These are phyloP conservation scores for Scaptomyza polygonia DNA, from an alignment of 2,888 invertebrate genomes.

Conservation along the genomic window DNA sequence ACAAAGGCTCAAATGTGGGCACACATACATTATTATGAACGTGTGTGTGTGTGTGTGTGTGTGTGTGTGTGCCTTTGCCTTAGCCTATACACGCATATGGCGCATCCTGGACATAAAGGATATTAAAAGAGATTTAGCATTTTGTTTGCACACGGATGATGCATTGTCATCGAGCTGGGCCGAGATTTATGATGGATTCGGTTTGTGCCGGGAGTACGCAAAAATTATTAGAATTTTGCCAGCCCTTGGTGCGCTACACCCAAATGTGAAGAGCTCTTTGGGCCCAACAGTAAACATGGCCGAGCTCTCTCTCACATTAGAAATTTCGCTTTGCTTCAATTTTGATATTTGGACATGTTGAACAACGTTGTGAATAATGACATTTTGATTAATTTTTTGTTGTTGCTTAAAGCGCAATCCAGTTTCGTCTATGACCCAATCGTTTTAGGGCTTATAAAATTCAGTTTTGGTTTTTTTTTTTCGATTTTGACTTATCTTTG, in stretches of 20 bases:
- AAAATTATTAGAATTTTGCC: constrained; percentile 77
- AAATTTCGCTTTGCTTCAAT: background rate
- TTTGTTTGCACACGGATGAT: constrained; percentile 83
- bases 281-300: background rate
- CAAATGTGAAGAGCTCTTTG: constrained; percentile 25
- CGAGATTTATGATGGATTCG: constrained; percentile 82
- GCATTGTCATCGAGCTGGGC: constrained; percentile 83
- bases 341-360: background rate
- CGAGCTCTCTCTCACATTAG: constrained; percentile 26
- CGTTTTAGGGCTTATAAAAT: constrained; percentile 9
- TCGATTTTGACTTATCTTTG: constrained; percentile 25
- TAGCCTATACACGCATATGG: constrained; percentile 72
- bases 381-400: constrained; percentile 1
- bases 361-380: background rate
- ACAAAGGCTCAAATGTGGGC: constrained; percentile 25
- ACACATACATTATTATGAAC: constrained; percentile 13
- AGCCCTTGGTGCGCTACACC: constrained; percentile 54
- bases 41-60: constrained; percentile 5
- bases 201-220: constrained; percentile 79
- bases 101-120: constrained; percentile 78
- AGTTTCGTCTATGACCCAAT: constrained; percentile 19
- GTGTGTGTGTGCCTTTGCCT: constrained; percentile 45
- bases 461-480: constrained; percentile 31
- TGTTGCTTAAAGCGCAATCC: constrained; percentile 8
- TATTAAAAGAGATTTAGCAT: constrained; percentile 82